Base-by-base conservation (phyloP, 2,113 vertebrate genomes). In the Xiphophorus maculatus region DNA sequence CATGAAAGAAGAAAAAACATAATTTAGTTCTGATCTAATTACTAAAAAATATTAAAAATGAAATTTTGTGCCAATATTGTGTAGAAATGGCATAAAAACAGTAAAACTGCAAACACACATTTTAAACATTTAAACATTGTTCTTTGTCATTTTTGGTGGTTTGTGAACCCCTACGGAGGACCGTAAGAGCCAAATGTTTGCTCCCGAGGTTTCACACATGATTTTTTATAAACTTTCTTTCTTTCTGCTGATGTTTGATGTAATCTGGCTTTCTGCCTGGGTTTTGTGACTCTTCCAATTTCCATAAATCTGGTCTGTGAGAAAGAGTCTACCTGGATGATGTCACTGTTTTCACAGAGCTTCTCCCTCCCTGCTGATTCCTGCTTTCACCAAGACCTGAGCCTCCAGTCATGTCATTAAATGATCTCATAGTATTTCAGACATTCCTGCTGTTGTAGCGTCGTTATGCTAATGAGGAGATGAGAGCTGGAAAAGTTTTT, bases 301-400 rank as follows among this genome's bases (percentile, higher is more conserved):
- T 17, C 15, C 44, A 25, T 58, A 22, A 58, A 58, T 58, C 5
- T 58, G 7, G 10, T 58, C 51, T 58, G 51, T 58, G 51, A 58
- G 51, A 58, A 58, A 58, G 19, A 10, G 17, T 54, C 19, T 10
- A 11, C 2, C 51, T 22, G 17, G 4, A 69, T 81, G 71, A 84
- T 61, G 69, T 84, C 75, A 76, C 13, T 76, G 79, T 40, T 77
- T 73, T 73, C 29, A 15, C 51, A 66, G 66, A 68, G 51, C 44
- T 12, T 35, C 29, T 30, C 64, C 17, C 28, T 51, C 42, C 51
- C 30, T 58, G 51, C 22, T 58, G 7, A 58, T n/a, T 10, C 51
- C 51, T 58, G 51, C 51, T 25, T 54, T 29, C 29, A 63, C 12
- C 11, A 44, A 1, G 8, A 13, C 61, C 3, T 30, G 29, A 63